Evolutionary conservation across 2,797 vertebrate genomes (phyloP).

Genomic region (Neopelma chrysocephalum): DNA sequence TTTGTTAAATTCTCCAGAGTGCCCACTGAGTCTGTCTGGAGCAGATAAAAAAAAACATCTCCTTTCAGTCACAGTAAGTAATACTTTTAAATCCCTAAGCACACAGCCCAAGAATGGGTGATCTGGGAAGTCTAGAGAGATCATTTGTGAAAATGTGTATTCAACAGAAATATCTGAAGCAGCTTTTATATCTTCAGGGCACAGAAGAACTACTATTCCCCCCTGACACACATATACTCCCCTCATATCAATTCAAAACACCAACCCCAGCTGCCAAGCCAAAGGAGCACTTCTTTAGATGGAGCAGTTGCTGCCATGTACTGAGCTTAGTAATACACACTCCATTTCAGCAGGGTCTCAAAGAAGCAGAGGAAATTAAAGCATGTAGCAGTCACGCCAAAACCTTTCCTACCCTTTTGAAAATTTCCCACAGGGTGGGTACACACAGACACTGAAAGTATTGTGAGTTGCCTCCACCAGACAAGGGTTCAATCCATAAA

Average conservation of each 20-base stretch:
- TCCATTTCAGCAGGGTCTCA: conserved; percentile 30
- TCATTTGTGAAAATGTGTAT: conserved; percentile 36
- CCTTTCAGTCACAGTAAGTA: conserved; percentile 34
- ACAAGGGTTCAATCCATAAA: background rate
- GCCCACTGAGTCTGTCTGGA: conserved; percentile 43
- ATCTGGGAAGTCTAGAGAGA: conserved; percentile 32
- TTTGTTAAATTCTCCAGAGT: conserved; percentile 58
- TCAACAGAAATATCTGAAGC: conserved; percentile 41
- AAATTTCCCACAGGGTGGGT: conserved; percentile 7
- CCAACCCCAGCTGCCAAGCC: conserved; percentile 3
- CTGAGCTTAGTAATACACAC: conserved; percentile 22
- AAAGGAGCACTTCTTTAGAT: conserved; percentile 30
- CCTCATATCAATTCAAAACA: conserved; percentile 7
- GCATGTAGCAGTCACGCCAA: background rate
- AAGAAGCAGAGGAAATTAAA: conserved; percentile 52
- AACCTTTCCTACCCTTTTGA: background rate
- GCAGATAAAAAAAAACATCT: background rate
- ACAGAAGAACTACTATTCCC: conserved; percentile 48
- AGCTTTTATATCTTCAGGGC: conserved; percentile 49
- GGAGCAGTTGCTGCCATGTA: conserved; percentile 20
- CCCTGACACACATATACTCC: background rate
- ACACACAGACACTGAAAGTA: background rate
- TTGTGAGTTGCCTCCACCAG: background rate
- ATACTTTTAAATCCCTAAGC: conserved; percentile 47
- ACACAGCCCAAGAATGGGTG: conserved; percentile 12